These are phyloP conservation scores for Agrotis ipsilon DNA, from an alignment of 2,888 invertebrate genomes.

Conservation along the genomic window DNA sequence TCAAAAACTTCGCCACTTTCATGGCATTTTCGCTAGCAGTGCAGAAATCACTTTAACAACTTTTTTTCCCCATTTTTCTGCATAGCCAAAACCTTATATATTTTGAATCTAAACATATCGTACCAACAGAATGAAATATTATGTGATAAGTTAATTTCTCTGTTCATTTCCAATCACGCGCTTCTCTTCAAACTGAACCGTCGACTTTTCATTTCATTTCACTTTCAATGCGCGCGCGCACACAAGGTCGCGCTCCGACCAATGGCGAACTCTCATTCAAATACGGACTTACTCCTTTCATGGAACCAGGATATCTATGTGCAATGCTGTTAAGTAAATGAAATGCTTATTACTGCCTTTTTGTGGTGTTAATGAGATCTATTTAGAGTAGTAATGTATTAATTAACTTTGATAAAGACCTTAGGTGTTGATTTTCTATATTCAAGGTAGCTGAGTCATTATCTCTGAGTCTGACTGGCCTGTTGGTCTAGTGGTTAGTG, in stretches of 20 bases:
- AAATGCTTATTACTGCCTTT: constrained; percentile 17
- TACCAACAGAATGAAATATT: background rate
- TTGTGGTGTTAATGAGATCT: constrained; percentile 19
- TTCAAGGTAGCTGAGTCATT: background rate
- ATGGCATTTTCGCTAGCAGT: too few species aligned
- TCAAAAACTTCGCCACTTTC: too few species aligned
- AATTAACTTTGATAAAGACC: constrained; percentile 20
- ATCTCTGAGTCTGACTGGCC: too few species aligned
- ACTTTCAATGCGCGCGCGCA: constrained; percentile 75
- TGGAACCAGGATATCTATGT: constrained; percentile 33
- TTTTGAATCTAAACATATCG: too few species aligned
- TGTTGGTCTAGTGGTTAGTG: too few species aligned
- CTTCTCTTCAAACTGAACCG: constrained; percentile 2
- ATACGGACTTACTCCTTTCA: constrained; percentile 41
- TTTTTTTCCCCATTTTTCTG: too few species aligned
- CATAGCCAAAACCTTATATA: too few species aligned
- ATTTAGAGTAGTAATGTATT: constrained; percentile 13
- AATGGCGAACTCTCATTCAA: constrained; percentile 46
- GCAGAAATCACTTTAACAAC: too few species aligned
- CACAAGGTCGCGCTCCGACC: constrained; percentile 72
- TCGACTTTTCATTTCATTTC: constrained; percentile 68
- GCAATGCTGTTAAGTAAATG: constrained; percentile 17
- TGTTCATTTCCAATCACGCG: constrained; percentile 9
- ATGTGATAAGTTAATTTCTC: background rate
- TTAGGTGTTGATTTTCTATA: constrained; percentile 8